Base-by-base conservation (phyloP, 2,797 vertebrate genomes). In the Acestrorhynchus altus region DNA sequence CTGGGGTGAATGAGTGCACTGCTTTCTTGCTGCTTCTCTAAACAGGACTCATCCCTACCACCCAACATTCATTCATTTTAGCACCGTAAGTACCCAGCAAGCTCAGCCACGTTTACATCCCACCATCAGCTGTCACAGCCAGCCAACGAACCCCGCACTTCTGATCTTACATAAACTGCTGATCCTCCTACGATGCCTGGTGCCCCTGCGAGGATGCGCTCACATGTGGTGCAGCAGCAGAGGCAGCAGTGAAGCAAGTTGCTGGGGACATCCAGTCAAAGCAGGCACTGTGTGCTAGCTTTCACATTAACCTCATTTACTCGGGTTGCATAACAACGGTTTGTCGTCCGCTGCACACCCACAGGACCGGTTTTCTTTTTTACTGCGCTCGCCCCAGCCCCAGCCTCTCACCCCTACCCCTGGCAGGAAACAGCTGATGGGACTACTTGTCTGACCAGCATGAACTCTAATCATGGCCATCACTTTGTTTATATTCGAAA, bases 81-180 rank as follows among this genome's bases (percentile, higher is more conserved):
- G 74, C 67, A 68, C 83, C 60, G 70, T 67, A 40, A 52, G 81
- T 61, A 66, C 61, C 51, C 47, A 44, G 28, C 65, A 69, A 64
- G 63, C 69, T 60, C 44, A 2, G 31, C 35, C 39, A 77, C 74
- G 70, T 74, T 83, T 79, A 56, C 66, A 66, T 82, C 65, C 79
- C 64, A 68, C 77, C 73, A 81, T 83, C 77, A 79, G 77, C 79
- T 80, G 76, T 81, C 72, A 54, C 26, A 68, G 72, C 63, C 20
- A 44, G 57, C 74, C 76, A 77, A 67, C 77, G 77, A 70, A 78
- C 31, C 68, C 72, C 73, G 64, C 72, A 66, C 75, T 59, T 75
- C 15, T 44, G 47, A 74, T 78, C 72, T 83, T 80, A 81, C 66
- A 83, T 77, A 74, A 85, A 84, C 83, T 42, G 81, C 39, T 81